phyloP scores from a whole-genome alignment of 2,888 invertebrate genomes.

The Lingula anatina region DNA sequence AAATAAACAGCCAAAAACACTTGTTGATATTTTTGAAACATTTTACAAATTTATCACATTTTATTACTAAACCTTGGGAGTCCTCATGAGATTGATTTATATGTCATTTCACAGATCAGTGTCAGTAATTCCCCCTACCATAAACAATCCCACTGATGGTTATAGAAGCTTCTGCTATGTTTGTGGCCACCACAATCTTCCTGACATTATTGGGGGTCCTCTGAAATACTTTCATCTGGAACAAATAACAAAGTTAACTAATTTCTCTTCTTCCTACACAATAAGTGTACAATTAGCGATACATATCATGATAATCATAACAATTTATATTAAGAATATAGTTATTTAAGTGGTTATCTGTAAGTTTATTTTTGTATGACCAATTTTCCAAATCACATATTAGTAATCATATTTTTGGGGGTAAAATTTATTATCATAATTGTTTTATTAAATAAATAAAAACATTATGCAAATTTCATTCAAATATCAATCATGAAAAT shows the following conservation, averaged over 20 bases:
- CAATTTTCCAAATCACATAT: too few species aligned
- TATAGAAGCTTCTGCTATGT: slow-evolving; percentile 94
- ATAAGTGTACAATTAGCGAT: not conserved
- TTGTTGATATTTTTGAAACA: not conserved
- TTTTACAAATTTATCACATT: not conserved
- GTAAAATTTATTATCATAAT: too few species aligned
- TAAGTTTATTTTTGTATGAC: too few species aligned
- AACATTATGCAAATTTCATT: too few species aligned
- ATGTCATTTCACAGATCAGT: not conserved
- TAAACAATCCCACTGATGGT: slow-evolving; percentile 90
- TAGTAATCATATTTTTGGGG: too few species aligned
- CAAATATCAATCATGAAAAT: too few species aligned
- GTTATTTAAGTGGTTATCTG: too few species aligned
- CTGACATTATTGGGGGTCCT: slow-evolving; percentile 66
- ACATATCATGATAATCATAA: not conserved
- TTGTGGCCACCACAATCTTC: slow-evolving; percentile 89
- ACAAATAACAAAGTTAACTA: too few species aligned
- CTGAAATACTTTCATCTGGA: slow-evolving; percentile 76
- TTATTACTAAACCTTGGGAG: too few species aligned
- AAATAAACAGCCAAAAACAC: not conserved
- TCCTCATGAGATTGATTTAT: too few species aligned
- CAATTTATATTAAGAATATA: not conserved
- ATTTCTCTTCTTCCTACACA: not conserved
- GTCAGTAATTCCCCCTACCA: slow-evolving; percentile 25
- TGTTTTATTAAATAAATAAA: too few species aligned